Conservation (phyloP, 2,113 vertebrate species). For the Mesitornis unicolor region DNA sequence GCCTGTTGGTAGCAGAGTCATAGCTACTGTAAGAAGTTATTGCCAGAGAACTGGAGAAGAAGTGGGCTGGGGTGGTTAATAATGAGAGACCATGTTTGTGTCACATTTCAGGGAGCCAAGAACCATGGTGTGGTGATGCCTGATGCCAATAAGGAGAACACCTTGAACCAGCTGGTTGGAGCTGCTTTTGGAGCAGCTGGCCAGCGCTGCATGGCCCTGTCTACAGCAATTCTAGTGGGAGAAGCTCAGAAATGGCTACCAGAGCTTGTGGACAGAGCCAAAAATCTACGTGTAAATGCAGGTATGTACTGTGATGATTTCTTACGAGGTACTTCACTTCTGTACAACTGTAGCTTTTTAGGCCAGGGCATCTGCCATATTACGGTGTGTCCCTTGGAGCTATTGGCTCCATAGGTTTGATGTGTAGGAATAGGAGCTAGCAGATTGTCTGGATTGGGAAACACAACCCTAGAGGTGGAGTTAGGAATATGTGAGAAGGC, state of each 20-base stretch:
- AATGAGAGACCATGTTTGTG: background rate
- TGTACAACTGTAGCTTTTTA: background rate
- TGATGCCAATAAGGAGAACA: constrained; percentile 97
- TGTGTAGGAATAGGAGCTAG: background rate
- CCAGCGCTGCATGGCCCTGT: constrained; percentile 97
- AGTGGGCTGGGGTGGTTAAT: background rate
- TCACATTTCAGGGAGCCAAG: constrained; percentile 87
- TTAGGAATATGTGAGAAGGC: background rate
- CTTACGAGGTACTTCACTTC: background rate
- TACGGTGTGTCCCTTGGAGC: background rate
- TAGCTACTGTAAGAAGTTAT: background rate
- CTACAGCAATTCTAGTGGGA: constrained; percentile 90
- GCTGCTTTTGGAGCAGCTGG: constrained; percentile 96
- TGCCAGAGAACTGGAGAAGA: background rate
- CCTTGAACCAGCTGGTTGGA: constrained; percentile 93
- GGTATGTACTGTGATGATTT: constrained; percentile 70
- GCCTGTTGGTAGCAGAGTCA: background rate
- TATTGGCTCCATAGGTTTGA: background rate
- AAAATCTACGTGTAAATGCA: constrained; percentile 88
- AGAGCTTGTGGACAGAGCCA: constrained; percentile 90
- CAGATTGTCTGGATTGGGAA: background rate
- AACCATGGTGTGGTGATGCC: constrained; percentile 98
- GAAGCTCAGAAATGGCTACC: constrained; percentile 90
- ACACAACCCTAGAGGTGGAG: background rate
- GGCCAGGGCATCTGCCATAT: background rate